Percentiles rank a stretch among this genome's conserved stretches.
These are phyloP conservation scores for Phocoena sinus DNA, from an alignment of 2,113 vertebrate species.

Conservation along the genomic window DNA sequence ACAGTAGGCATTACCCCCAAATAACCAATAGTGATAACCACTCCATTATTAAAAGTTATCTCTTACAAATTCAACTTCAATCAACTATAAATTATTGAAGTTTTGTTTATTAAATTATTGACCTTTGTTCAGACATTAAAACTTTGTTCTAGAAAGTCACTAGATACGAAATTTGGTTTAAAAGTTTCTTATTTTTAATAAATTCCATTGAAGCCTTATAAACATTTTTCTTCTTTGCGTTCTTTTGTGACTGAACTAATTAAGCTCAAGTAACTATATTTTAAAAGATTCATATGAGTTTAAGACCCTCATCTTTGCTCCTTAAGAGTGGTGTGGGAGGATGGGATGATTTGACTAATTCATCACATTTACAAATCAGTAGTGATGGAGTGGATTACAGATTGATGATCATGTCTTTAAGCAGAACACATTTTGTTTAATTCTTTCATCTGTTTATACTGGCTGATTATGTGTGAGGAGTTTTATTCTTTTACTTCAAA, in stretches of 20 bases:
- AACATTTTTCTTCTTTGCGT: not conserved
- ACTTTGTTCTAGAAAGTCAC: conserved; percentile 26
- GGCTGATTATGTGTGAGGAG: conserved; percentile 71
- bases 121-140: conserved; percentile 9
- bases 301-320: not conserved
- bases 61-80: not conserved
- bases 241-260: conserved; percentile 27
- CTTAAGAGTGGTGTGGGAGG: not conserved
- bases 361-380: conserved; percentile 57
- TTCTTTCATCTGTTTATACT: conserved; percentile 71
- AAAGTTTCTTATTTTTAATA: conserved; percentile 15
- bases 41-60: not conserved
- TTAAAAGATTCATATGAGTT: conserved; percentile 15
- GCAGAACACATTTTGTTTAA: conserved; percentile 66
- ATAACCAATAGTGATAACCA: not conserved
- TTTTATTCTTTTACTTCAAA: conserved; percentile 78
- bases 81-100: not conserved
- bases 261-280: not conserved
- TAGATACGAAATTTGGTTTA: not conserved
- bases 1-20: not conserved
- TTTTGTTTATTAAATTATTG: not conserved
- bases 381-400: conserved; percentile 40
- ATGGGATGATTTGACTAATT: conserved; percentile 41
- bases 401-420: conserved; percentile 66
- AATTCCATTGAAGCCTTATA: not conserved